Evolutionary conservation across 2,797 vertebrate species (phyloP), one percentile per base, ranked within the genome.

Genomic region (Borostomias antarcticus): DNA sequence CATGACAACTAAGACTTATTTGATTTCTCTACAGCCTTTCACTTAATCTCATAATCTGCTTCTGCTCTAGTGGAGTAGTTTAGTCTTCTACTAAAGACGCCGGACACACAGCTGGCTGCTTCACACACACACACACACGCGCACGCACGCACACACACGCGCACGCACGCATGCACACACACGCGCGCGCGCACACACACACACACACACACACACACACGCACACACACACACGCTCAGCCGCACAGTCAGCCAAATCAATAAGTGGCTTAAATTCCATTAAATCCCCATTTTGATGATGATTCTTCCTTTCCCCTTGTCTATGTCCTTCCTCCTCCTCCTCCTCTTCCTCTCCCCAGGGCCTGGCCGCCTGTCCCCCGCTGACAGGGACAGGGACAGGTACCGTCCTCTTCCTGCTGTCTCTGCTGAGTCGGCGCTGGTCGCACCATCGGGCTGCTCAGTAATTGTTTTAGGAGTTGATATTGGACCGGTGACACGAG

Each of bases 391-490:
- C 78, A 86, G 83, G 77, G 77, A 81, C n/a, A n/a, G n/a, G n/a
- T n/a, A n/a, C n/a, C n/a, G n/a, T n/a, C n/a, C 70, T 68, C 62
- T 74, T 74, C 77, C 28, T 54, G 10, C 2, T 72, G 63, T 78
- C 58, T 78, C 69, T 80, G 85, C 87, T 87, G 89, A 90, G 74
- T 88, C 66, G 2, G 77, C 68, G 25, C 53, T 23, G 3, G 53
- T 75, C 69, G 51, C 1, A 61, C 75, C 85, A 76, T 66, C 75
- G 56, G 82, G 82, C 82, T 72, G 68, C 64, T 70, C 76, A 68
- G 62, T 86, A 86, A 88, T 88, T 87, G 88, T 83, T 84, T 85
- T 68, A 83, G 74, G 76, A 86, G 80, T 68, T 81, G 81, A 84
- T 79, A 75, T 84, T 72, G 70, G 77, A 83, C 77, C n/a, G 74